Conservation (phyloP, 2,888 invertebrate species). For the Volucella zonaria region DNA sequence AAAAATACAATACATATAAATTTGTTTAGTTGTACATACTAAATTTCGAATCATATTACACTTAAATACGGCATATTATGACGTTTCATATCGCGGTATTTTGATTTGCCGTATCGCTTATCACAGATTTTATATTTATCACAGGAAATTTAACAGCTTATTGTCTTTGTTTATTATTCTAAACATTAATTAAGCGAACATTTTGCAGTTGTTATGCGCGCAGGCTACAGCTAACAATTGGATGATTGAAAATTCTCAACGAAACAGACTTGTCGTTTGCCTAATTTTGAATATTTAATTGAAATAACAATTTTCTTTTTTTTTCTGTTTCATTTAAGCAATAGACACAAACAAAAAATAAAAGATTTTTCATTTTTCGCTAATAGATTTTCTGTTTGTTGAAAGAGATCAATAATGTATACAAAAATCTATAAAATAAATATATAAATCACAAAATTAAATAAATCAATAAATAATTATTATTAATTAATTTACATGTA, state of each 20-base stretch:
- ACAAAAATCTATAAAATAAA: slow-evolving; percentile 62
- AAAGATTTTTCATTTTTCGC: slow-evolving; percentile 20
- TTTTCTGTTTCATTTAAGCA: slow-evolving; percentile 2
- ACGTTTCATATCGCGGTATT: not conserved
- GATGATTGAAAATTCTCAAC: not conserved
- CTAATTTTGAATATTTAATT: slow-evolving; percentile 2
- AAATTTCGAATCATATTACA: too few species aligned
- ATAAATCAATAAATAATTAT: slow-evolving; percentile 67
- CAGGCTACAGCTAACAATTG: not conserved
- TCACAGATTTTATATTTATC: slow-evolving; percentile 55
- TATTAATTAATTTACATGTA: slow-evolving; percentile 57
- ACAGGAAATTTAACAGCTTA: slow-evolving; percentile 54
- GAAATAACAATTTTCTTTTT: slow-evolving; percentile 40
- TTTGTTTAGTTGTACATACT: too few species aligned
- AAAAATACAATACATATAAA: too few species aligned
- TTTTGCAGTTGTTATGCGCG: not conserved
- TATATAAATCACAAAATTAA: slow-evolving; percentile 68
- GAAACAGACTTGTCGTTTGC: not conserved
- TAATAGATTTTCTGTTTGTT: slow-evolving; percentile 43
- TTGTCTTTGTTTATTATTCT: not conserved
- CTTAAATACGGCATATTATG: too few species aligned
- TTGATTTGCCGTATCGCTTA: slow-evolving; percentile 12
- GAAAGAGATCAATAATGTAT: slow-evolving; percentile 51
- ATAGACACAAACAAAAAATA: slow-evolving; percentile 33
- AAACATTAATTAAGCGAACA: slow-evolving; percentile 3